phyloP scores from a whole-genome alignment of 2,888 invertebrate species.

The Acleris laterana region DNA sequence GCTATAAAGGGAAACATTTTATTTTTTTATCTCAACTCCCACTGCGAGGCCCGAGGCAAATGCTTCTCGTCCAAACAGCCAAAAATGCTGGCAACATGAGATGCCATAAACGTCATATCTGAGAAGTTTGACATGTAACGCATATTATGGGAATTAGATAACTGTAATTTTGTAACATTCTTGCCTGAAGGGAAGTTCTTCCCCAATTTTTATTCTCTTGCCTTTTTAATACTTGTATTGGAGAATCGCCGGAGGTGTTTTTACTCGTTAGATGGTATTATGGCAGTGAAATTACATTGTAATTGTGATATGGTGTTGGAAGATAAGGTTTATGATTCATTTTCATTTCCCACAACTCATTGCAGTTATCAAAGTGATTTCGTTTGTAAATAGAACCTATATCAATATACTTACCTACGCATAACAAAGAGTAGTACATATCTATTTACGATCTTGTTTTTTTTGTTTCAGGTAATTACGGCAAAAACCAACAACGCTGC shows the following conservation, averaged over 20 bases:
- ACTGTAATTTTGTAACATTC: conserved; percentile 58
- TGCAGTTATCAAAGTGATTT: no score
- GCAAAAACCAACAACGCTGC: neutral
- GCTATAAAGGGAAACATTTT: conserved; percentile 18
- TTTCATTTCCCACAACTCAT: neutral
- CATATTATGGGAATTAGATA: conserved; percentile 79
- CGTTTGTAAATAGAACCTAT: no score
- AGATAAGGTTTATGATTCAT: neutral
- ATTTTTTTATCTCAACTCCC: conserved; percentile 34
- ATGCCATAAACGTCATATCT: conserved; percentile 65
- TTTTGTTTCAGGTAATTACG: conserved; percentile 55
- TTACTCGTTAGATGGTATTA: conserved; percentile 45
- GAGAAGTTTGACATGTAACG: conserved; percentile 77
- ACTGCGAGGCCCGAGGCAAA: conserved; percentile 25
- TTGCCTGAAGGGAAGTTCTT: conserved; percentile 43
- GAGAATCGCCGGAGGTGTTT: conserved; percentile 48
- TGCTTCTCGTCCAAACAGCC: conserved; percentile 29
- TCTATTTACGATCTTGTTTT: neutral
- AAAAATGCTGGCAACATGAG: conserved; percentile 48
- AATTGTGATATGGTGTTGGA: neutral
- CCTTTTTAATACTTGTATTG: conserved; percentile 52
- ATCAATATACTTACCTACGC: no score
- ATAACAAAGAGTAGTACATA: neutral
- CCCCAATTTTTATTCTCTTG: conserved; percentile 43
- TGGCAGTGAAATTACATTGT: conserved; percentile 19